phyloP scores from a whole-genome alignment of 1,140 invertebrate genomes.

The Halictus rubicundus region DNA sequence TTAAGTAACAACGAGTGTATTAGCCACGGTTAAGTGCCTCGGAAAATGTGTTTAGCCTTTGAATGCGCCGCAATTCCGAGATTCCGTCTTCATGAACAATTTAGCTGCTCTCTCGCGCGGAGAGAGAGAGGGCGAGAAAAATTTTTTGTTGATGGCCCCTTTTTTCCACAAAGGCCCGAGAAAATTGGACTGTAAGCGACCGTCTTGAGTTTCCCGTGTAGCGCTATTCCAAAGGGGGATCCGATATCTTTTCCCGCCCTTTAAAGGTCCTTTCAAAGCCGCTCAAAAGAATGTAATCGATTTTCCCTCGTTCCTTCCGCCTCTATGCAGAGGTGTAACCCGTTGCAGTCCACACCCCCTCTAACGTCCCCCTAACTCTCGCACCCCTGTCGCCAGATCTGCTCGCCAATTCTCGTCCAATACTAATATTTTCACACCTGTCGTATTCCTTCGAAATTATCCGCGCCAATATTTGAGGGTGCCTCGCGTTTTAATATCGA shows the following conservation, averaged over 20 bases:
- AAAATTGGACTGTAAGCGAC: conserved; percentile 34
- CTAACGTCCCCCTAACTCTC: no score
- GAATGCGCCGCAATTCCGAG: neutral
- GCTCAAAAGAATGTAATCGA: conserved; percentile 38
- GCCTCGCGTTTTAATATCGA: no score
- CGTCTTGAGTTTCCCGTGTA: conserved; percentile 20
- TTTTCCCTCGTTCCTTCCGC: neutral
- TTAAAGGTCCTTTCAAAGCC: conserved; percentile 21
- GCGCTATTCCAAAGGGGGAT: neutral
- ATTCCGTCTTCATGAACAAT: neutral
- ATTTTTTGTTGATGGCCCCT: neutral
- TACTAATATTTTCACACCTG: conserved; percentile 6
- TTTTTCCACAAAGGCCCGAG: conserved; percentile 13
- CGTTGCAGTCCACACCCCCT: no score
- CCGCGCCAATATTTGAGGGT: no score
- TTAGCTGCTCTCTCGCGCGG: neutral
- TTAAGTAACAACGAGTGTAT: neutral
- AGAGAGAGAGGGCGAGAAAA: neutral
- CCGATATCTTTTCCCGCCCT: conserved; percentile 27
- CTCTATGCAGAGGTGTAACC: neutral
- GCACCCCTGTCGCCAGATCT: no score
- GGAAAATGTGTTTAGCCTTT: conserved; percentile 3
- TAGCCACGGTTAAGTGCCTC: conserved; percentile 2
- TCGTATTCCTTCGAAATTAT: neutral
- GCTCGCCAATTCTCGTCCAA: neutral